Evolutionary conservation across 2,797 vertebrate genomes (phyloP).

Genomic region (Gobionotothen gibberifrons): DNA sequence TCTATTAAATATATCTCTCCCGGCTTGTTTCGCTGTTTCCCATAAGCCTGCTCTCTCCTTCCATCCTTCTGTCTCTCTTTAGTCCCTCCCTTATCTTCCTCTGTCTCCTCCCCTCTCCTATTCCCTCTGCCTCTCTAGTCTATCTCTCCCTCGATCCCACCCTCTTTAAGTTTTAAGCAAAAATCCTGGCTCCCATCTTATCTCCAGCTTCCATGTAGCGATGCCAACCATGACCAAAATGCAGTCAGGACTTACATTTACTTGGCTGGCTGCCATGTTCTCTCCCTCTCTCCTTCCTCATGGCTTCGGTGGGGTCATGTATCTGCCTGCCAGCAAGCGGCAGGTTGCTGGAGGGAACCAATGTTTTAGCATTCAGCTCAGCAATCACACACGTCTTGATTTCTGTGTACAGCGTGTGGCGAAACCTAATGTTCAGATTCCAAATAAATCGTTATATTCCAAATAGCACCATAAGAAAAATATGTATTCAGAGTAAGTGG

Average conservation of each 20-base stretch:
- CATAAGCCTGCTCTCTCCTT: conserved; percentile 20
- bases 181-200: conserved; percentile 76
- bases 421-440: conserved; percentile 18
- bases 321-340: conserved; percentile 55
- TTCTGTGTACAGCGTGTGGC: conserved; percentile 12
- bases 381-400: conserved; percentile 21
- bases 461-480: neutral
- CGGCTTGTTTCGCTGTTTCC: conserved; percentile 33
- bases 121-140: conserved; percentile 35
- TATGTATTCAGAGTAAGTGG: neutral
- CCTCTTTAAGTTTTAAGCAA: conserved; percentile 61
- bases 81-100: conserved; percentile 27
- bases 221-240: conserved; percentile 70
- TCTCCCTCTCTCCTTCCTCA: conserved; percentile 42
- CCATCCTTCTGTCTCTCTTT: conserved; percentile 27
- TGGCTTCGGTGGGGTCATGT: conserved; percentile 51
- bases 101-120: conserved; percentile 27
- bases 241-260: conserved; percentile 69
- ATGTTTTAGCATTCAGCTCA: conserved; percentile 40
- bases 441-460: too few relatives aligned
- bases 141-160: conserved; percentile 39
- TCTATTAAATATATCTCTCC: conserved; percentile 37
- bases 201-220: conserved; percentile 75
- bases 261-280: conserved; percentile 60
- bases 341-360: conserved; percentile 33